Percentiles rank a stretch among this genome's conserved stretches.
These are phyloP conservation scores for Thamnophis elegans DNA, from an alignment of 2,797 vertebrate species.

Conservation along the genomic window DNA sequence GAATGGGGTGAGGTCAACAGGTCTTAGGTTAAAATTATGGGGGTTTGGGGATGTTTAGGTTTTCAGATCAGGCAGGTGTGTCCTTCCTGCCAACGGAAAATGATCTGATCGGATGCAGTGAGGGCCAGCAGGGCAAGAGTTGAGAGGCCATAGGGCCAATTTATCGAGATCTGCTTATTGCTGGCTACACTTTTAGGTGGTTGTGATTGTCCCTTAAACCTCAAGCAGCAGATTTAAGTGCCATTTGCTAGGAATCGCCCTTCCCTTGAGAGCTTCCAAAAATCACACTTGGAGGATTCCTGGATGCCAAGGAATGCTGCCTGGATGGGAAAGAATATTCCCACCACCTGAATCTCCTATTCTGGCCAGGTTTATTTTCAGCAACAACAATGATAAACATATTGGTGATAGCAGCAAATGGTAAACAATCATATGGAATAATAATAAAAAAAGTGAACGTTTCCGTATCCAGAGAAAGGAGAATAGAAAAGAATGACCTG, in stretches of 20 bases:
- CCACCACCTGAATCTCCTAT: not conserved
- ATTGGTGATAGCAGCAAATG: not conserved
- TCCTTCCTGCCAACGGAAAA: not conserved
- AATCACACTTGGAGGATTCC: not conserved
- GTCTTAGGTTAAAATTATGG: too few relatives aligned
- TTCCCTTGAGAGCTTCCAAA: not conserved
- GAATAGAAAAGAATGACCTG: not conserved
- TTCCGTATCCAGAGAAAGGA: not conserved
- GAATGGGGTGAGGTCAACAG: too few relatives aligned
- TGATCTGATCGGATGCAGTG: not conserved
- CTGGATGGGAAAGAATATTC: not conserved
- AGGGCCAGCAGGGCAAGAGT: not conserved
- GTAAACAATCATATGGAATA: not conserved
- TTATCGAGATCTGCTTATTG: not conserved
- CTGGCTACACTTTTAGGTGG: not conserved
- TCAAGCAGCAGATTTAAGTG: not conserved
- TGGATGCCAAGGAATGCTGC: not conserved
- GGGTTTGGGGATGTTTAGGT: too few relatives aligned
- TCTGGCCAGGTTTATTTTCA: not conserved
- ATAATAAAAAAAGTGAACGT: not conserved
- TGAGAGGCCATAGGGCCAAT: not conserved
- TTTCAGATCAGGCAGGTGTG: not conserved
- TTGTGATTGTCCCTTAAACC: not conserved
- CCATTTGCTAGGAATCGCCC: not conserved
- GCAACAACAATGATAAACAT: not conserved